Percentiles rank a stretch among this genome's conserved stretches.
These are phyloP conservation scores for Lepetodrilus schrolli DNA, from an alignment of 2,888 invertebrate species.

Conservation along the genomic window DNA sequence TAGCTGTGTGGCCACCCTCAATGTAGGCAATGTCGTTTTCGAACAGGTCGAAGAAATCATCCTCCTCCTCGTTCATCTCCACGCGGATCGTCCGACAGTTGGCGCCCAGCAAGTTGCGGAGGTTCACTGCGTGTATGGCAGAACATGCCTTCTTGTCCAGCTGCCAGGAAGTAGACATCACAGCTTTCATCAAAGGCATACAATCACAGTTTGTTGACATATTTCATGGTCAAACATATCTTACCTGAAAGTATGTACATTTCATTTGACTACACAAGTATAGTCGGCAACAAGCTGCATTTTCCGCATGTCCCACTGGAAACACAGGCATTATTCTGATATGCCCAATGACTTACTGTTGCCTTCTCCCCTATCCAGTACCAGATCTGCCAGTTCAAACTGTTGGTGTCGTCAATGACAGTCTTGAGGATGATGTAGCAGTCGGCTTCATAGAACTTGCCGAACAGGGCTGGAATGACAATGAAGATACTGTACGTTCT, in stretches of 20 bases:
- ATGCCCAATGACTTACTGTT: slow-evolving; percentile 81
- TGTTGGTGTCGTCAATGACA: slow-evolving; percentile 84
- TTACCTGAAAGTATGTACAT: too few species aligned
- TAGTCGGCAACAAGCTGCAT: too few species aligned
- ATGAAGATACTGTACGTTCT: too few species aligned
- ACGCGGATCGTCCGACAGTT: slow-evolving; percentile 94
- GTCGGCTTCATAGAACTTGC: slow-evolving; percentile 99
- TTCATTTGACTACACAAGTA: too few species aligned
- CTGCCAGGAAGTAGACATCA: too few species aligned
- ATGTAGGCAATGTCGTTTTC: slow-evolving; percentile 93
- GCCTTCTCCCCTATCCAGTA: slow-evolving; percentile 99
- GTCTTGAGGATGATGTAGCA: slow-evolving; percentile 98
- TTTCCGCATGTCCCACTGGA: too few species aligned
- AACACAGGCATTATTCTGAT: too few species aligned
- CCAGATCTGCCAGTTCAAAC: slow-evolving; percentile 94
- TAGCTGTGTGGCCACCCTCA: slow-evolving; percentile 96
- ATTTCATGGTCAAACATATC: too few species aligned
- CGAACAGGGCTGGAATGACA: slow-evolving; percentile 83
- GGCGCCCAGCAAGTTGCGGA: slow-evolving; percentile 95
- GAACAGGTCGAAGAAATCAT: slow-evolving; percentile 94
- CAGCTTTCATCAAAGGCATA: too few species aligned
- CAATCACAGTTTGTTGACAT: too few species aligned
- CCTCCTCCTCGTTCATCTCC: slow-evolving; percentile 96
- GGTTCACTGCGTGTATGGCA: slow-evolving; percentile 98
- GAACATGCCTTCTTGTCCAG: slow-evolving; percentile 96